phyloP scores from a whole-genome alignment of 2,797 vertebrate species.

The Pagetopsis macropterus region DNA sequence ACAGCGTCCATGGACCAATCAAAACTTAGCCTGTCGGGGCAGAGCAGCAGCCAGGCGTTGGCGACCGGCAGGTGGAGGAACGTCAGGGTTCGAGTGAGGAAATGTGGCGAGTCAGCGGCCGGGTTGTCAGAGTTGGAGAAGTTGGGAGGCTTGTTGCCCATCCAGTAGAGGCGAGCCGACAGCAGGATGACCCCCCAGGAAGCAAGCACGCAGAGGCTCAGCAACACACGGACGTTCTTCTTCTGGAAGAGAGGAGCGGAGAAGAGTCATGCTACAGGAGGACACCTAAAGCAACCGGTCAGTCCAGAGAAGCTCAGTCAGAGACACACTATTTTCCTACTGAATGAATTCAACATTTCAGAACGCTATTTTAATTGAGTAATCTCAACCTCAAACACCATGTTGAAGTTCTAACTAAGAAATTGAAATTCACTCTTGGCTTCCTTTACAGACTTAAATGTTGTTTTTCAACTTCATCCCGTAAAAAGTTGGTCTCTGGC shows the following conservation, averaged over 20 bases:
- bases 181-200: slow-evolving; percentile 91
- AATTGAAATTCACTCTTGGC: no score
- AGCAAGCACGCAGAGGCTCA: slow-evolving; percentile 88
- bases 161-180: slow-evolving; percentile 95
- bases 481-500: no score
- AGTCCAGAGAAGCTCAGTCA: slow-evolving; percentile 17
- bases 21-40: slow-evolving; percentile 96
- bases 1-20: slow-evolving; percentile 99
- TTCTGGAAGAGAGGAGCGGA: slow-evolving; percentile 81
- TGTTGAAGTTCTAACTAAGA: no score
- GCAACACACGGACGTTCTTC: slow-evolving; percentile 87
- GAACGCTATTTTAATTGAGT: slow-evolving; percentile 20
- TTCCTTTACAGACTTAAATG: no score
- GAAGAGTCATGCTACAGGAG: slow-evolving; percentile 28
- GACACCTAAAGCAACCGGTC: slow-evolving; percentile 42
- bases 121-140: slow-evolving; percentile 99
- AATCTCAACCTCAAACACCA: no score
- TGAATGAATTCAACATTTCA: slow-evolving; percentile 34
- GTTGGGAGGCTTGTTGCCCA: slow-evolving; percentile 98
- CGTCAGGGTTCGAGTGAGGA: slow-evolving; percentile 90
- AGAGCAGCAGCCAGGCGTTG: slow-evolving; percentile 95
- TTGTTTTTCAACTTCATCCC: no score
- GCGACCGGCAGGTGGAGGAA: slow-evolving; percentile 95
- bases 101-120: slow-evolving; percentile 91
- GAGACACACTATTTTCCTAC: slow-evolving; percentile 23